Evolutionary conservation across 2,797 vertebrate genomes (phyloP).

Genomic region (Lates japonicus): DNA sequence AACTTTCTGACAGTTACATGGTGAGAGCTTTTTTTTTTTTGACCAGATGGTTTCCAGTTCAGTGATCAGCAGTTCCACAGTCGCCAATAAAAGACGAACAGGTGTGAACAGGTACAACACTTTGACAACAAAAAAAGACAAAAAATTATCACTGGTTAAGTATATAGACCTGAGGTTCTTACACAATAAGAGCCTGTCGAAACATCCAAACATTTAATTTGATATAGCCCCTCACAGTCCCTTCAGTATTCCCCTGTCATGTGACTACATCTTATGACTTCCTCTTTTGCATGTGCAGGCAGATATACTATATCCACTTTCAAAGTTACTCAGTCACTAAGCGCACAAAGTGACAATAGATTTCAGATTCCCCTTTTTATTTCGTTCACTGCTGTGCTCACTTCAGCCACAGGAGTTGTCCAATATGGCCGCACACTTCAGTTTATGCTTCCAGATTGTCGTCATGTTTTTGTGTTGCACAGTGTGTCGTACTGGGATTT

Average conservation of each 20-base stretch:
- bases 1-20: neutral
- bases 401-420: neutral
- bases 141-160: neutral
- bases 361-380: slow-evolving; percentile 53
- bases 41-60: slow-evolving; percentile 17
- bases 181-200: neutral
- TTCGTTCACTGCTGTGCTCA: neutral
- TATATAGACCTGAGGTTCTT: neutral
- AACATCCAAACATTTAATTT: neutral
- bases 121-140: neutral
- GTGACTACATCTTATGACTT: slow-evolving; percentile 72
- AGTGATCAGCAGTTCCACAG: neutral
- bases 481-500: slow-evolving; percentile 76
- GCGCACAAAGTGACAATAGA: neutral
- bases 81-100: slow-evolving; percentile 3
- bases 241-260: slow-evolving; percentile 51
- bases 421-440: slow-evolving; percentile 34
- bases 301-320: slow-evolving; percentile 61
- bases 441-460: slow-evolving; percentile 21
- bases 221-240: neutral
- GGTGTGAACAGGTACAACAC: neutral
- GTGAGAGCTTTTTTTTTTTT: neutral
- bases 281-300: slow-evolving; percentile 70
- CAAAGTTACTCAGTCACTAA: slow-evolving; percentile 32
- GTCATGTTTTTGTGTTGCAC: slow-evolving; percentile 38